phyloP scores from a whole-genome alignment of 2,797 vertebrate species.

The Diplodus sargus region DNA sequence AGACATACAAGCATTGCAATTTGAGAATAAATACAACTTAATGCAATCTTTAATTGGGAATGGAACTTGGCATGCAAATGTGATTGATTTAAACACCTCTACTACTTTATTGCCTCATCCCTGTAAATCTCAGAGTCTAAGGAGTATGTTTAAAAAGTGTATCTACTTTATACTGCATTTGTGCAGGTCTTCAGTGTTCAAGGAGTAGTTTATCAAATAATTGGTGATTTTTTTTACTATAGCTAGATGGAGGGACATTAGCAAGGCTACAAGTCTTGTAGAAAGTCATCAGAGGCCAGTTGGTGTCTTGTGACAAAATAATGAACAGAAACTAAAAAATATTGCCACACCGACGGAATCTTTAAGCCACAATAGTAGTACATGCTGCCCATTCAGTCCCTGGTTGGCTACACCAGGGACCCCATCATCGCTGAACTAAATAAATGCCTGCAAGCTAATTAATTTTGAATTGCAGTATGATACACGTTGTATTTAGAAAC shows the following conservation, averaged over 20 bases:
- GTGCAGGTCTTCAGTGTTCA: conserved; percentile 6
- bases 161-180: conserved; percentile 4
- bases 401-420: neutral
- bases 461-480: conserved; percentile 14
- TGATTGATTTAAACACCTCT: conserved; percentile 6
- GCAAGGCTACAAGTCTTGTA: neutral
- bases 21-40: conserved; percentile 1
- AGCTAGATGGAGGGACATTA: conserved; percentile 20
- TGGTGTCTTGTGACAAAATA: conserved; percentile 16
- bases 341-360: conserved; percentile 17
- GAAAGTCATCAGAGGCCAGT: conserved; percentile 19
- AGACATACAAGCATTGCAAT: neutral
- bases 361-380: conserved; percentile 16
- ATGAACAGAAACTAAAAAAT: conserved; percentile 1
- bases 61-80: conserved; percentile 3
- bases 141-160: neutral
- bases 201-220: neutral
- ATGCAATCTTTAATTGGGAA: neutral
- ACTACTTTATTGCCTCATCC: neutral
- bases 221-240: neutral
- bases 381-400: conserved; percentile 3
- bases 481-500: neutral
- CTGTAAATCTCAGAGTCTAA: neutral
- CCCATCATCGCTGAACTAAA: neutral
- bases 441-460: neutral